These are phyloP conservation scores for Columba guinea DNA, from an alignment of 2,797 vertebrate species.

Conservation along the genomic window DNA sequence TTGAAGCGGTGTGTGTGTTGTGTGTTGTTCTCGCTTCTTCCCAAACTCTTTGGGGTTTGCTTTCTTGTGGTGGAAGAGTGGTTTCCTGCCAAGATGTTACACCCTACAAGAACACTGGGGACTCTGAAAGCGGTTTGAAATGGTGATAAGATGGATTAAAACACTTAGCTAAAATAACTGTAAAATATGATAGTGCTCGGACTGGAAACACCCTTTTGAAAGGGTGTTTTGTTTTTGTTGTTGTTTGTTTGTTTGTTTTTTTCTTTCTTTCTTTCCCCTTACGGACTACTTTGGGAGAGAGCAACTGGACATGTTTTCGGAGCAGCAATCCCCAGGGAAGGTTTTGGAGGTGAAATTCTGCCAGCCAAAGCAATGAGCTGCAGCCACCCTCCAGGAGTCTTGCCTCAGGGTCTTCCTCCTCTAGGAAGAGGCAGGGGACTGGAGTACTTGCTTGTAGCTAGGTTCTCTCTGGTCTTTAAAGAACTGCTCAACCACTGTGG, in stretches of 20 bases:
- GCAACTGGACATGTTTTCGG: neutral
- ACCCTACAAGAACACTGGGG: neutral
- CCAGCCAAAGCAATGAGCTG: neutral
- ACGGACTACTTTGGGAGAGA: neutral
- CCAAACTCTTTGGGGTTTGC: neutral
- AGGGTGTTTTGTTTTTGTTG: neutral
- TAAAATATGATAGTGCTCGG: neutral
- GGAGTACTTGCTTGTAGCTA: neutral
- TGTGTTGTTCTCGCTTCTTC: neutral
- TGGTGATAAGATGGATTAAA: conserved; percentile 3
- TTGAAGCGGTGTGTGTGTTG: neutral
- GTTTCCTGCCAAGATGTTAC: conserved; percentile 4
- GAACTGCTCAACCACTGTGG: neutral
- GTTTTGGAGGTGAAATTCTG: neutral
- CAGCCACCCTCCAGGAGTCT: neutral
- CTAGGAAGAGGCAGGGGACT: neutral
- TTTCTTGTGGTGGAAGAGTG: neutral
- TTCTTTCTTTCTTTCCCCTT: fast-evolving
- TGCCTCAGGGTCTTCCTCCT: neutral
- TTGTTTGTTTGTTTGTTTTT: neutral
- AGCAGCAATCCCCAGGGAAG: neutral
- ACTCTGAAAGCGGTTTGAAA: neutral
- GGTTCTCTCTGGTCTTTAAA: neutral
- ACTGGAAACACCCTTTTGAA: neutral
- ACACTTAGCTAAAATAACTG: neutral